phyloP scores from a whole-genome alignment of 2,113 vertebrate genomes.

The Bufo gargarizans region DNA sequence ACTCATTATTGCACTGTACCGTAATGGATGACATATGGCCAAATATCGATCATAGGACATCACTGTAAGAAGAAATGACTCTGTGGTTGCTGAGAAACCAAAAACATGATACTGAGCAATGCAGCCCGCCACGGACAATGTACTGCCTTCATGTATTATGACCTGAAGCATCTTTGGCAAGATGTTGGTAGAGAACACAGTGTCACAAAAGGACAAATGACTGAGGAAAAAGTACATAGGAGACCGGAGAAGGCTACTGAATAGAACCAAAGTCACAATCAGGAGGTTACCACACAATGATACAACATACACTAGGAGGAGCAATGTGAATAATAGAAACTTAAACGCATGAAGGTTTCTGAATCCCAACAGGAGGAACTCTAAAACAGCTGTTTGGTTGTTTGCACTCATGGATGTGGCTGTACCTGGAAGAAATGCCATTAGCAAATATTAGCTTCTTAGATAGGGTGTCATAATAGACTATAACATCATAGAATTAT shows the following conservation, averaged over 20 bases:
- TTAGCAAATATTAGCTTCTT: not conserved
- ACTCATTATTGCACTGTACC: conserved; percentile 34
- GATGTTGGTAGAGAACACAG: conserved; percentile 59
- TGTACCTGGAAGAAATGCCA: not conserved
- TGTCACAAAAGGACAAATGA: conserved; percentile 57
- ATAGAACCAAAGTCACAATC: conserved; percentile 49
- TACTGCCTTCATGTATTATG: conserved; percentile 40
- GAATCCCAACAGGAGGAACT: conserved; percentile 15
- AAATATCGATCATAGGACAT: conserved; percentile 57
- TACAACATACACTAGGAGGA: conserved; percentile 46
- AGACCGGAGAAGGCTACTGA: conserved; percentile 36
- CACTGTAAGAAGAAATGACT: conserved; percentile 58
- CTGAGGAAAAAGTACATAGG: conserved; percentile 64
- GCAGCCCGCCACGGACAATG: conserved; percentile 48
- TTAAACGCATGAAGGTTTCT: not conserved
- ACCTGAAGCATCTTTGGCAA: conserved; percentile 51
- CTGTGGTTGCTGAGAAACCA: conserved; percentile 52
- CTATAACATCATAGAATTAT: not conserved
- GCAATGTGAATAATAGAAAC: conserved; percentile 47
- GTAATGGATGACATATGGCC: conserved; percentile 57
- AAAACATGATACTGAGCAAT: conserved; percentile 56
- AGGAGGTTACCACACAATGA: conserved; percentile 49
- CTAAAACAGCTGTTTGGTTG: not conserved
- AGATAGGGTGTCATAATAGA: not conserved
- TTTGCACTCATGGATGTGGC: not conserved